phyloP scores from a whole-genome alignment of 2,113 vertebrate species.

The Xenus cinereus region DNA sequence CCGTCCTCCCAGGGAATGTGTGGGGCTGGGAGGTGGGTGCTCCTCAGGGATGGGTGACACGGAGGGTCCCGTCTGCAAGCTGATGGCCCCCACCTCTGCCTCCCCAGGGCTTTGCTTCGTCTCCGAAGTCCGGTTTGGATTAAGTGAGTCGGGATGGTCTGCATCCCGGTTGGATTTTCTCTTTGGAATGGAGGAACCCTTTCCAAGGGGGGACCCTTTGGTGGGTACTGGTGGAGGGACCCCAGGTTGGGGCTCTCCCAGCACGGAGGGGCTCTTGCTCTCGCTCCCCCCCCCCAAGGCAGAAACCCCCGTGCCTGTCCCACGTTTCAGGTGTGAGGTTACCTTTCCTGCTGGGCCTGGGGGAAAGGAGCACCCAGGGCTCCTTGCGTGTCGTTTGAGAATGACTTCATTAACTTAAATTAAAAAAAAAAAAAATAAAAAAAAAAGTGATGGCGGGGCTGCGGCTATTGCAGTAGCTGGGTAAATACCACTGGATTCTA shows the following conservation, averaged over 20 bases:
- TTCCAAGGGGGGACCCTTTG: background rate
- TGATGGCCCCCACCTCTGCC: rapidly evolving
- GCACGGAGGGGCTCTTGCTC: background rate
- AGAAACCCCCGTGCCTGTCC: rapidly evolving
- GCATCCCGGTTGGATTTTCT: background rate
- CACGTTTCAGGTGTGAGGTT: rapidly evolving
- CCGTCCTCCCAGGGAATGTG: rapidly evolving
- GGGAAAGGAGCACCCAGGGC: background rate
- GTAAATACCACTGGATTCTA: constrained; percentile 65
- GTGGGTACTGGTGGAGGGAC: background rate
- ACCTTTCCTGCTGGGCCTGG: background rate
- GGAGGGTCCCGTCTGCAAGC: background rate
- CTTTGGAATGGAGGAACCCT: background rate
- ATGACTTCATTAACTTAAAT: constrained; percentile 45
- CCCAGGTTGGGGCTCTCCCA: background rate
- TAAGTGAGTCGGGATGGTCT: background rate
- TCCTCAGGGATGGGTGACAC: rapidly evolving
- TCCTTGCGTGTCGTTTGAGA: background rate
- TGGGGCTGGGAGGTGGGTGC: background rate
- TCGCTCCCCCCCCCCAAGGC: too few species aligned
- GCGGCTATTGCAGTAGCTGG: constrained; percentile 59
- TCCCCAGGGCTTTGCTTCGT: background rate
- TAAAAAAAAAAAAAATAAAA: background rate
- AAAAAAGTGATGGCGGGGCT: background rate
- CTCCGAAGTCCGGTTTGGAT: background rate